Conservation (phyloP, 2,888 invertebrate genomes). For the Oscheius sp. region DNA sequence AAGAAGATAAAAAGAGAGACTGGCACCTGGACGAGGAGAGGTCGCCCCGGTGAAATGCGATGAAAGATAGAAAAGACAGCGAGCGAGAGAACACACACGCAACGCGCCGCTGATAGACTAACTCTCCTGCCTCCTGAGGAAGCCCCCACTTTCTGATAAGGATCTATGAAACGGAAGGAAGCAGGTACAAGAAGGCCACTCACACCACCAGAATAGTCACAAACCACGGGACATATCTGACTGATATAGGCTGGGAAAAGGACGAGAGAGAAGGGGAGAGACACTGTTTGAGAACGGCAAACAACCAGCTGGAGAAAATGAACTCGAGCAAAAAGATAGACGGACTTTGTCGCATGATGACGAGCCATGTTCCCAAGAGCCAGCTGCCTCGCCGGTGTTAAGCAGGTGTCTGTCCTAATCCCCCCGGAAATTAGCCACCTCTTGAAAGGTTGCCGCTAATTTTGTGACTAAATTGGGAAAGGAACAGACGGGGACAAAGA, state of each 20-base stretch:
- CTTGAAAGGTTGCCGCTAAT: no score
- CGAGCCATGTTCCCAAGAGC: not conserved
- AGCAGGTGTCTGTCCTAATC: not conserved
- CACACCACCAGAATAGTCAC: no score
- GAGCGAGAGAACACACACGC: slow-evolving; percentile 34
- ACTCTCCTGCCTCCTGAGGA: not conserved
- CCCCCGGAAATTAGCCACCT: no score
- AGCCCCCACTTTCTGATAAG: no score
- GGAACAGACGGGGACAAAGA: no score
- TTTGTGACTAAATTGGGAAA: no score
- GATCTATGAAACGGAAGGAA: not conserved
- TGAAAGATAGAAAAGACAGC: slow-evolving; percentile 37
- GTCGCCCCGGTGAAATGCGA: slow-evolving; percentile 35
- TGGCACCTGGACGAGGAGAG: slow-evolving; percentile 21
- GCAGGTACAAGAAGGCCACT: no score
- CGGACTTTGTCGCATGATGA: not conserved
- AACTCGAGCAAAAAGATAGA: slow-evolving; percentile 7
- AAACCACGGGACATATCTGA: not conserved
- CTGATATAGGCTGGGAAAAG: not conserved
- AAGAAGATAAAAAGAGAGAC: not conserved
- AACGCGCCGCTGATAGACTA: not conserved
- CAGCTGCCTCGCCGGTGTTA: not conserved
- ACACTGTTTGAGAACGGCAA: slow-evolving; percentile 32
- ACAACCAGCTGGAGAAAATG: slow-evolving; percentile 4
- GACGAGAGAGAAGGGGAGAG: no score